These are phyloP conservation scores for Limnephilus rhombicus DNA, from an alignment of 2,888 invertebrate species.

Conservation along the genomic window DNA sequence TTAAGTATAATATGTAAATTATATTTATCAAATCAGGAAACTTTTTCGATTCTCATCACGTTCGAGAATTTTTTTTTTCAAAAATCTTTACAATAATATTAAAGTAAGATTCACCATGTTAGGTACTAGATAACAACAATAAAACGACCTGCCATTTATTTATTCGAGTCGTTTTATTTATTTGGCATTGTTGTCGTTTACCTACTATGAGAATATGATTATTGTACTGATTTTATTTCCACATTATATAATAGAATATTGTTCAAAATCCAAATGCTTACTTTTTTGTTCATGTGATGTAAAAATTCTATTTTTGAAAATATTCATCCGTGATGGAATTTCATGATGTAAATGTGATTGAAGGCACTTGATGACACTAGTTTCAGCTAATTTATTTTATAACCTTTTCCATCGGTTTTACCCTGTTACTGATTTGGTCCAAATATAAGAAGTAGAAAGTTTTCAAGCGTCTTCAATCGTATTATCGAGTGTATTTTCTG, in stretches of 20 bases:
- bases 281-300: not conserved
- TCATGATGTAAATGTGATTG: not conserved
- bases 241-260: not conserved
- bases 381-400: not conserved
- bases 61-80: not conserved
- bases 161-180: not conserved
- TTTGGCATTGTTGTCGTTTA: not conserved
- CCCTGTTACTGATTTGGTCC: not conserved
- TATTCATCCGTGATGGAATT: not conserved
- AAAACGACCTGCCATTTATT: not conserved
- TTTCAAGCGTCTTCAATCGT: not conserved
- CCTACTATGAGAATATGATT: not conserved
- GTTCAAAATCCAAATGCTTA: not conserved
- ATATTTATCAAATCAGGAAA: constrained; percentile 6
- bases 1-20: not conserved
- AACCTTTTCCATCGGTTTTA: not conserved
- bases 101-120: not conserved
- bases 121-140: not conserved
- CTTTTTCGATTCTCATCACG: not conserved
- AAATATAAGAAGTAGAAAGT: not conserved
- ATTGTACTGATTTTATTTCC: not conserved
- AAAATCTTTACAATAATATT: not conserved
- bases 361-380: not conserved
- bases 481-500: not conserved
- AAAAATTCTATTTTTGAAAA: not conserved